Evolutionary conservation across 1,140 invertebrate species (phyloP).

Genomic region (Drosophila insularis): DNA sequence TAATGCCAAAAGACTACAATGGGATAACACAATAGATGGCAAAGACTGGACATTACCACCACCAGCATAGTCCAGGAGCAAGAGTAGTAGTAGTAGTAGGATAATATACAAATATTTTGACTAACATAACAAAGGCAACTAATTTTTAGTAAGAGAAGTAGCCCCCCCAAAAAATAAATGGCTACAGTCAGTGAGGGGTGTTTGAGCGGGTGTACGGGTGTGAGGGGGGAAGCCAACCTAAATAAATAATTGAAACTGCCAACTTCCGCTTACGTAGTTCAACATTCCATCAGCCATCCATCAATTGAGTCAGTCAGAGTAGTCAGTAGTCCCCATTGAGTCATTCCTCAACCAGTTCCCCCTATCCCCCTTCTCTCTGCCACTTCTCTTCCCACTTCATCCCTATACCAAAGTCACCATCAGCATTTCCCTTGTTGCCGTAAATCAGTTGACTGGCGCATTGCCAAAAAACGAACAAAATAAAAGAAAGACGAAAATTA

Average conservation of each 20-base stretch:
- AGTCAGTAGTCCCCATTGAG: constrained; percentile 15
- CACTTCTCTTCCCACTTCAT: no score
- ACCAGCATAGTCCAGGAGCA: neutral
- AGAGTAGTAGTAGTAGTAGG: neutral
- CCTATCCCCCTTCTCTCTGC: neutral
- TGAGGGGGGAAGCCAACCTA: neutral
- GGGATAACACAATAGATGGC: constrained; percentile 11
- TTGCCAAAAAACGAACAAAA: constrained; percentile 38
- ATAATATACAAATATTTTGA: constrained; percentile 16
- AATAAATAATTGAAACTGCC: constrained; percentile 20
- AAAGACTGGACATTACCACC: neutral
- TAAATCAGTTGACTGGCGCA: constrained; percentile 27
- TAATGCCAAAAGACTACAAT: constrained; percentile 19
- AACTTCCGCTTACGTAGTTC: constrained; percentile 20
- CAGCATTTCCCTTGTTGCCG: constrained; percentile 14
- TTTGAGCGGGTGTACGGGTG: neutral
- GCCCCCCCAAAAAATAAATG: neutral
- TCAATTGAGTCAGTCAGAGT: constrained; percentile 15
- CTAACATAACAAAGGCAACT: constrained; percentile 14
- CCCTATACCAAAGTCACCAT: neutral
- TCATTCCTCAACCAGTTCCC: neutral
- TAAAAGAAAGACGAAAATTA: constrained; percentile 11
- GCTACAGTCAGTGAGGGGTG: neutral
- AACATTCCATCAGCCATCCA: constrained; percentile 17
- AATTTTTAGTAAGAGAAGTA: constrained; percentile 2